Evolutionary conservation across 2,888 invertebrate genomes (phyloP), one percentile per base, ranked within the genome.

Genomic region (Hypselothyrea guttata): DNA sequence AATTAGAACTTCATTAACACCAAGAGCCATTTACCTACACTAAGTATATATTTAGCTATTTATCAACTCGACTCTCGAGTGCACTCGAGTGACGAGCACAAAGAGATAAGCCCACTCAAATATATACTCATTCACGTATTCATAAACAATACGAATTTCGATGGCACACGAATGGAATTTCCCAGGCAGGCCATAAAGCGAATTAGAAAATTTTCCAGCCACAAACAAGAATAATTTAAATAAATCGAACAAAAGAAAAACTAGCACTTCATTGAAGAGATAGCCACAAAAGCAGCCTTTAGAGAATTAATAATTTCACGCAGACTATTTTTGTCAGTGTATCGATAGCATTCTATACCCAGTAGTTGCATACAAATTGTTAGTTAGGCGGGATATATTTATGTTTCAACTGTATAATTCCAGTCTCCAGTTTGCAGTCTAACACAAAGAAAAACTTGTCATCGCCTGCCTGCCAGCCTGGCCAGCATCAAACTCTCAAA

Each of bases 1-100:
- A 54, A 68, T 71, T 68, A 49, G 57, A 46, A 40, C 51, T 54
- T 40, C 46, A 63, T 55, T 55, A 54, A 31, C 47, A 38, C 53
- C 38, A 30, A 30, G 46, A 51, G 47, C 11, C 57, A 57, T 27
- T 18, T 22, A 27, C 5, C 7, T 40, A 40, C 7, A 27, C n/a
- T 40, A 15, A 12, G 27, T 9, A 38, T 40, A 40, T 7, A 38
- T 9, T 27, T 42, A 28, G 42, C 42, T 42, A 42, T 45, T 49
- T 18, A 48, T 37, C 37, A 64, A 55, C 47, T 73, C 37, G 13
- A 41, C 9, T 42, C 13, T 60, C 44, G 9, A 63, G 30, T 46
- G 46, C 46, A 40, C 38, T 53, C 7, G 22, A 41, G 33, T 44
- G 37, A 5, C 35, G 9, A 22, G n/a, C 12, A 7, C 27, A 9